phyloP scores from a whole-genome alignment of 2,888 invertebrate species.

The Macrophya alboannulata region DNA sequence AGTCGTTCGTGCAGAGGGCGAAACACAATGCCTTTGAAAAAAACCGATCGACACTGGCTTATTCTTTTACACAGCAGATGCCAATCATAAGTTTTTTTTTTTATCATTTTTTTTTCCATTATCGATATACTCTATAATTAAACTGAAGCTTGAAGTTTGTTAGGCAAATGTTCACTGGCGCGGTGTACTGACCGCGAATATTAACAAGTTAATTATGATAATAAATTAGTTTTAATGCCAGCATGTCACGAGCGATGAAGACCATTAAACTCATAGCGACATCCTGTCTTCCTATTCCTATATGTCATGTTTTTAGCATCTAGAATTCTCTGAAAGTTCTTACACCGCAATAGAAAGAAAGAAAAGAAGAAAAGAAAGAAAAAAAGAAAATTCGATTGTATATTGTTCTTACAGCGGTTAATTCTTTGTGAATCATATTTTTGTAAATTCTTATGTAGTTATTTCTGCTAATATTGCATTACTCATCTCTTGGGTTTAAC shows the following conservation, averaged over 20 bases:
- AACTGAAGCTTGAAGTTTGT: constrained; percentile 32
- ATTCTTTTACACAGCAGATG: constrained; percentile 6
- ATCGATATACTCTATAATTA: constrained; percentile 14
- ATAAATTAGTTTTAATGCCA: constrained; percentile 34
- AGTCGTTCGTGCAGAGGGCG: background rate
- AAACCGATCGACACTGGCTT: background rate
- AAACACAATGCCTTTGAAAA: background rate
- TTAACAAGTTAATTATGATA: constrained; percentile 52
- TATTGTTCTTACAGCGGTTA: background rate
- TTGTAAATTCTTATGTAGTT: background rate
- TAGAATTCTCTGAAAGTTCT: constrained; percentile 24
- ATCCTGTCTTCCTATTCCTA: constrained; percentile 43
- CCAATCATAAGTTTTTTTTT: constrained; percentile 9
- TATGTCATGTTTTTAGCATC: background rate
- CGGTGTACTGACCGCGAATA: constrained; percentile 20
- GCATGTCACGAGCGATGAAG: constrained; percentile 31
- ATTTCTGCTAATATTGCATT: background rate
- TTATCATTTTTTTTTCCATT: background rate
- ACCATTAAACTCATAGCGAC: constrained; percentile 34
- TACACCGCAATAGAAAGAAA: background rate
- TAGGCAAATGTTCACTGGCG: constrained; percentile 8
- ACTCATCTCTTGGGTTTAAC: constrained; percentile 29
- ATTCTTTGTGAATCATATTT: constrained; percentile 25
- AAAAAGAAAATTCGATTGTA: background rate
- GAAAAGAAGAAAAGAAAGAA: too few species aligned